Base-by-base conservation (phyloP, 2,113 vertebrate species). In the Prochilodus magdalenae region DNA sequence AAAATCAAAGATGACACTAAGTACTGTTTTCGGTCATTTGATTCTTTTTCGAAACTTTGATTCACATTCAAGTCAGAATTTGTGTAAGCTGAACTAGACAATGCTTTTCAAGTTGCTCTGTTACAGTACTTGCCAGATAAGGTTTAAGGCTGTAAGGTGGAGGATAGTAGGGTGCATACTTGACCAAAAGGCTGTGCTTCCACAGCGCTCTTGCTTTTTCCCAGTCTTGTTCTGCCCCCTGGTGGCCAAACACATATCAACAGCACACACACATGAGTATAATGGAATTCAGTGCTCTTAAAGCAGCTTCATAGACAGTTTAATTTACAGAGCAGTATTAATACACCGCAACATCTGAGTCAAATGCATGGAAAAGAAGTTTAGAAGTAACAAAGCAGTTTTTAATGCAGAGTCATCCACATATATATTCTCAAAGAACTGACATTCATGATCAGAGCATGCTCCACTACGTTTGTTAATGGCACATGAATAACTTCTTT, bases 201-300 rank as follows among this genome's bases (percentile, higher is more conserved):
- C 63, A 66, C 20, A 22, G 53, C 20, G 4, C 5, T 44, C 33
- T 1, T 16, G n/a, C 51, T 72, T 22, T 13, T 60, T 44, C 2
- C 15, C 22, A 75, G 60, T 51, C 1, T 44, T 29, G 59, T 51
- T 44, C 36, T 67, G 8, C 70, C 84, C 26, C 49, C 84, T 82
- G 6, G 84, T 55, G 79, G 53, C 33, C 30, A 18, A 62, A 0
- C 24, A 60, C 11, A 26, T 12, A 20, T 8, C 44, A 29, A 71
- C 53, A 44, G 0, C 30, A 59, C 63, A 10, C n/a, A 69, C 24
- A 53, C 20, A 36, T 26, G 1, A 6, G 22, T n/a, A 53, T 36
- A 1, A 63, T n/a, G 36, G 8, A 57, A 26, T 29, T 65, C 40
- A 51, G 75, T 27, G 29, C 10, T 67, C 33, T 33, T 65, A 14